Evolutionary conservation across 1,140 invertebrate genomes (phyloP).

Genomic region (Cydia fagiglandana): DNA sequence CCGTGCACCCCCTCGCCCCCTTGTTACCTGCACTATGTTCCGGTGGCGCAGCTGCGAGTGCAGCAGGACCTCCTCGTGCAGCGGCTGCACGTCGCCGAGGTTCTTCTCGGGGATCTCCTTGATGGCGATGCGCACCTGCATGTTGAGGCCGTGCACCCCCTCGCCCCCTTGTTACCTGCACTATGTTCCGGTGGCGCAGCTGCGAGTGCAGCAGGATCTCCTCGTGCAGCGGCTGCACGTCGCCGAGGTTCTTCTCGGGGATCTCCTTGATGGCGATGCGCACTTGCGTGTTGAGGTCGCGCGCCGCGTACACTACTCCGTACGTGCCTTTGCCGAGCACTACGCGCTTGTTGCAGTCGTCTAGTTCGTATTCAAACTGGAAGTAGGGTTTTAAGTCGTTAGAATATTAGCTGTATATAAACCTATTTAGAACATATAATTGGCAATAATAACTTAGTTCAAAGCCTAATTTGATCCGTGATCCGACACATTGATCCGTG

Average conservation of each 20-base stretch:
- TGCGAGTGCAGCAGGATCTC: slow-evolving; percentile 99
- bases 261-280: slow-evolving; percentile 99
- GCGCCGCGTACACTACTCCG: slow-evolving; percentile 96
- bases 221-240: slow-evolving; percentile 98
- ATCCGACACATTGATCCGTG: no score
- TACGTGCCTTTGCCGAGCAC: slow-evolving; percentile 97
- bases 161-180: slow-evolving; percentile 80
- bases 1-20: slow-evolving; percentile 84
- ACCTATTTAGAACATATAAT: not conserved
- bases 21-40: slow-evolving; percentile 93
- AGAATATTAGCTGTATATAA: not conserved
- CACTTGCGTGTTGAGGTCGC: slow-evolving; percentile 96
- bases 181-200: slow-evolving; percentile 97
- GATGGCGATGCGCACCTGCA: slow-evolving; percentile 97
- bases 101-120: slow-evolving; percentile 99
- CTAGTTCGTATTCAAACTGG: slow-evolving; percentile 97
- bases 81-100: slow-evolving; percentile 96
- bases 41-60: slow-evolving; percentile 97
- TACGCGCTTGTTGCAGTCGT: slow-evolving; percentile 93
- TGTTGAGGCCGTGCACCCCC: slow-evolving; percentile 92
- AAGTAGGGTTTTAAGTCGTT: slow-evolving; percentile 26
- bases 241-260: slow-evolving; percentile 96
- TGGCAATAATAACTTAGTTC: no score
- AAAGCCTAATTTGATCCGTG: no score
- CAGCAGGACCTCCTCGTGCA: slow-evolving; percentile 99